Percentiles rank a stretch among this genome's conserved stretches.
phyloP scores from a whole-genome alignment of 2,113 vertebrate species.

The Electrona antarctica region DNA sequence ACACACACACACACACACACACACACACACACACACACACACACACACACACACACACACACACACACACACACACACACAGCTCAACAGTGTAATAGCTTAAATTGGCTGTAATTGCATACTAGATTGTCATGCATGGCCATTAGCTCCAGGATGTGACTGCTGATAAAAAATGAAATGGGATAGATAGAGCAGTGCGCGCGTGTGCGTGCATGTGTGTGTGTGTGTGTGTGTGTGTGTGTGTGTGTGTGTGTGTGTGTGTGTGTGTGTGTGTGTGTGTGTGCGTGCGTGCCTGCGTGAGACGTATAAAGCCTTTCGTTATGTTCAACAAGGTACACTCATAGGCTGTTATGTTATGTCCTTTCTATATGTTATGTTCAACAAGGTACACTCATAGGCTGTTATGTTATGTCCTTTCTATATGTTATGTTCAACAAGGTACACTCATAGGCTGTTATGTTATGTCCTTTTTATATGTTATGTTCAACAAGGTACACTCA shows the following conservation, averaged over 20 bases:
- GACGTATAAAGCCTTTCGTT: too few species aligned
- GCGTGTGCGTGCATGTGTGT: neutral
- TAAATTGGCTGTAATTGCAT: constrained; percentile 66
- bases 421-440: too few species aligned
- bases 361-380: too few species aligned
- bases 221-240: neutral
- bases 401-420: too few species aligned
- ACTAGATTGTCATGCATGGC: constrained; percentile 20
- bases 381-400: too few species aligned
- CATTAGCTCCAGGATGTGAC: constrained; percentile 57
- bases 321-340: too few species aligned
- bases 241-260: constrained; percentile 5
- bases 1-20: constrained; percentile 26
- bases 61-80: constrained; percentile 22
- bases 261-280: constrained; percentile 2
- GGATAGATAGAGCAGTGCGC: constrained; percentile 18
- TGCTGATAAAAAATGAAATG: constrained; percentile 52
- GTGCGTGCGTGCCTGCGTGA: neutral
- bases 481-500: too few species aligned
- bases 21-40: constrained; percentile 4
- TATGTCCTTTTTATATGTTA: too few species aligned
- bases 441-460: too few species aligned
- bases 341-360: too few species aligned
- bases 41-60: constrained; percentile 36
- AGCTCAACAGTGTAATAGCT: constrained; percentile 62